Conservation (phyloP, 2,797 vertebrate genomes). For the Gymnoscopelus braueri region DNA sequence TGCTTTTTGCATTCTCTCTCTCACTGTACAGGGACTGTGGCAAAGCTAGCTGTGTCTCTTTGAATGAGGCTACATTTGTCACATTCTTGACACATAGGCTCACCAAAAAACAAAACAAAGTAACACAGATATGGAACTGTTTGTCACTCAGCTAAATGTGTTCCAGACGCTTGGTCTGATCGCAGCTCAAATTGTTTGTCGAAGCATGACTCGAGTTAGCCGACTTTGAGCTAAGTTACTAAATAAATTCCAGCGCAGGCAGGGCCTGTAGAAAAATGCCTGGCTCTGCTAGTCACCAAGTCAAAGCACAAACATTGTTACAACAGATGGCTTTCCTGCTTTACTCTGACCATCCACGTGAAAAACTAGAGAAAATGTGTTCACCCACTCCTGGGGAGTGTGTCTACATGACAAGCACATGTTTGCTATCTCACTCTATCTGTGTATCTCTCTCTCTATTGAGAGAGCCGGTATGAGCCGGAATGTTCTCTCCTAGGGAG, state of each 20-base stretch:
- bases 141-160: conserved; percentile 33
- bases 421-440: conserved; percentile 31
- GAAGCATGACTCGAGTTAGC: conserved; percentile 20
- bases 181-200: conserved; percentile 14
- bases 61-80: conserved; percentile 58
- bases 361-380: conserved; percentile 20
- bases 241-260: conserved; percentile 34
- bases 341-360: not conserved
- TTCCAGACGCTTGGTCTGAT: conserved; percentile 36
- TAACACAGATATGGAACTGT: conserved; percentile 40
- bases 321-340: conserved; percentile 20
- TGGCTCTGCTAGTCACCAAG: conserved; percentile 7
- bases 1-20: conserved; percentile 24
- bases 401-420: conserved; percentile 41
- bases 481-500: conserved; percentile 42
- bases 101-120: not conserved
- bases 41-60: conserved; percentile 32
- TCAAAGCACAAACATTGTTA: conserved; percentile 22
- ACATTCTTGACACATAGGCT: conserved; percentile 47
- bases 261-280: conserved; percentile 32
- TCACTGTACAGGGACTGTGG: conserved; percentile 2
- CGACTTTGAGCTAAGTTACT: conserved; percentile 26
- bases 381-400: conserved; percentile 42
- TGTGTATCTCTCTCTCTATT: not conserved
- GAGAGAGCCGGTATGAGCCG: conserved; percentile 28